Percentiles rank a stretch among this genome's conserved stretches.
Conservation (phyloP, 2,113 vertebrate genomes). For the Scortum barcoo region DNA sequence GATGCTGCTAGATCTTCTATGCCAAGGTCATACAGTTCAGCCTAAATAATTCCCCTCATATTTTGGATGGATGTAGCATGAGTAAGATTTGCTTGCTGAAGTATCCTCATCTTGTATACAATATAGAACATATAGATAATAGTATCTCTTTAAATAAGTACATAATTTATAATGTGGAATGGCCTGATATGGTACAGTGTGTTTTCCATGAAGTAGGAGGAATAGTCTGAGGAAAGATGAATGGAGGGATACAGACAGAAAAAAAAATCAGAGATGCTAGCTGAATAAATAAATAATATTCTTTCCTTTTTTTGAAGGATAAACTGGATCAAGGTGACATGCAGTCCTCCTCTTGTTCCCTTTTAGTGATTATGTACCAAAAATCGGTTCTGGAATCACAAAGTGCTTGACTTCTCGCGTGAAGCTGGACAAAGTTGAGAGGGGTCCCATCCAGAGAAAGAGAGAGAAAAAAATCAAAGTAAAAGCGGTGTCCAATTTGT, state of each 20-base stretch:
- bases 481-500: conserved; percentile 74
- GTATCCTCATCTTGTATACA: conserved; percentile 73
- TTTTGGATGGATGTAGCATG: conserved; percentile 40
- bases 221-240: conserved; percentile 26
- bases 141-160: conserved; percentile 76
- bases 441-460: conserved; percentile 65
- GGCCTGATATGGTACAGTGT: conserved; percentile 63
- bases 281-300: conserved; percentile 64
- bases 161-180: conserved; percentile 65
- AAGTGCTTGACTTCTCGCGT: conserved; percentile 48
- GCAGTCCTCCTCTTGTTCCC: conserved; percentile 73
- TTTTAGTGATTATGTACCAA: conserved; percentile 61
- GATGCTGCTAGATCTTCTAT: conserved; percentile 63
- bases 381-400: conserved; percentile 67
- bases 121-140: conserved; percentile 78
- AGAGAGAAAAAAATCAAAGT: conserved; percentile 17
- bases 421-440: conserved; percentile 50
- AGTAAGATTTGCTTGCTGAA: conserved; percentile 48
- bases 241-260: conserved; percentile 50
- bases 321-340: conserved; percentile 76
- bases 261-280: conserved; percentile 47
- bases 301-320: conserved; percentile 46
- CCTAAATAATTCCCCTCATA: conserved; percentile 48
- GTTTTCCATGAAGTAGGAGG: conserved; percentile 34
- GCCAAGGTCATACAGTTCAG: conserved; percentile 53